These are phyloP conservation scores for Procavia capensis DNA, from an alignment of 2,113 vertebrate species.

Conservation along the genomic window DNA sequence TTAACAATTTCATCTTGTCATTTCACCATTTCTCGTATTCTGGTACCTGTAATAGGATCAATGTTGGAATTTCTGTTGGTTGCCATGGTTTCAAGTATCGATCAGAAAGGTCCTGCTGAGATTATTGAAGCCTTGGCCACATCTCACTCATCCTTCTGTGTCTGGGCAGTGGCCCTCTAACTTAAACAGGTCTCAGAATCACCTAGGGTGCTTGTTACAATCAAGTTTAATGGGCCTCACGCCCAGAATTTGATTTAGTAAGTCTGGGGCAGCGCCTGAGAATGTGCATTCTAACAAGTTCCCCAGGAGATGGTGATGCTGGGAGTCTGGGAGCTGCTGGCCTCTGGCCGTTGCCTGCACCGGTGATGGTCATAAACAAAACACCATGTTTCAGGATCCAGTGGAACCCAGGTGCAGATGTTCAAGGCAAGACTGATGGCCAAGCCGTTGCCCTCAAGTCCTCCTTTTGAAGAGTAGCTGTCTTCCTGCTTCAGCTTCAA, in stretches of 20 bases:
- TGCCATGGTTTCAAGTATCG: neutral
- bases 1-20: neutral
- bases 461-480: neutral
- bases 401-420: neutral
- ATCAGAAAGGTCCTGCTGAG: neutral
- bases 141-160: neutral
- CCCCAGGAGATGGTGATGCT: neutral
- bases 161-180: neutral
- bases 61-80: neutral
- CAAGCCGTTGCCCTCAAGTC: neutral
- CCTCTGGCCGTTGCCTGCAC: neutral
- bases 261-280: no score
- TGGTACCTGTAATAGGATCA: neutral
- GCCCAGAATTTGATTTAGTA: neutral
- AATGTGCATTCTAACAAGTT: neutral
- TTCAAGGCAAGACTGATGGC: fast-evolving
- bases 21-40: neutral
- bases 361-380: neutral
- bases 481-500: neutral
- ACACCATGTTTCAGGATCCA: neutral
- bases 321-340: neutral
- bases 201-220: neutral
- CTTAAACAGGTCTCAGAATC: neutral
- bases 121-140: no score
- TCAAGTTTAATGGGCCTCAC: neutral